A percentile compares a stretch with the other conserved stretches of the same genome.
Conservation (phyloP, 2,797 vertebrate genomes). For the Helarctos malayanus region DNA sequence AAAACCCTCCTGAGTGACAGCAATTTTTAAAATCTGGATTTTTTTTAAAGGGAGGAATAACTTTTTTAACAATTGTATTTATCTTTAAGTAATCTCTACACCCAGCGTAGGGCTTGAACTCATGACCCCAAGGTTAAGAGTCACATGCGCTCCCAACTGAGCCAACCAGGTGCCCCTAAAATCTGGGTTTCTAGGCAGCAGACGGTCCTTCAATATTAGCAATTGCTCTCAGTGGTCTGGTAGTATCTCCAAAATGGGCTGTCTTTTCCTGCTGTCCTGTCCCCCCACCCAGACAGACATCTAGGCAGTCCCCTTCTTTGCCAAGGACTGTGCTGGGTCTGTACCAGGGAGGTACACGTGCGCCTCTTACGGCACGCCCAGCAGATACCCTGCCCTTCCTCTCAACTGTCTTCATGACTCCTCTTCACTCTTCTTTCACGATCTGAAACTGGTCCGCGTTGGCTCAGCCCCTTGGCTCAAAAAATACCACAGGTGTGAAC, state of each 20-base stretch:
- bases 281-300: not conserved
- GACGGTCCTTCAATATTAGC: not conserved
- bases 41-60: not conserved
- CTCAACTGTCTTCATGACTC: not conserved
- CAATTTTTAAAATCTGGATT: not conserved
- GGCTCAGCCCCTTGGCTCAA: not conserved
- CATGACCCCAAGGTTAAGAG: not conserved
- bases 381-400: not conserved
- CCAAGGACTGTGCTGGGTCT: not conserved
- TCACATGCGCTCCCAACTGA: not conserved
- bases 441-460: not conserved
- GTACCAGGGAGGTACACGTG: rapidly evolving
- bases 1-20: not conserved
- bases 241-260: not conserved
- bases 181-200: not conserved
- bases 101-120: not conserved
- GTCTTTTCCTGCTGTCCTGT: not conserved
- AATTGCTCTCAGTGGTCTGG: not conserved
- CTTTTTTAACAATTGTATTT: not conserved
- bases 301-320: not conserved
- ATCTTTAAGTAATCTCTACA: not conserved
- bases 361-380: too few relatives aligned
- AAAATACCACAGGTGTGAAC: conserved; percentile 51
- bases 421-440: too few relatives aligned
- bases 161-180: not conserved